Base-by-base conservation (phyloP, 2,888 invertebrate genomes). In the Volucella inanis region DNA sequence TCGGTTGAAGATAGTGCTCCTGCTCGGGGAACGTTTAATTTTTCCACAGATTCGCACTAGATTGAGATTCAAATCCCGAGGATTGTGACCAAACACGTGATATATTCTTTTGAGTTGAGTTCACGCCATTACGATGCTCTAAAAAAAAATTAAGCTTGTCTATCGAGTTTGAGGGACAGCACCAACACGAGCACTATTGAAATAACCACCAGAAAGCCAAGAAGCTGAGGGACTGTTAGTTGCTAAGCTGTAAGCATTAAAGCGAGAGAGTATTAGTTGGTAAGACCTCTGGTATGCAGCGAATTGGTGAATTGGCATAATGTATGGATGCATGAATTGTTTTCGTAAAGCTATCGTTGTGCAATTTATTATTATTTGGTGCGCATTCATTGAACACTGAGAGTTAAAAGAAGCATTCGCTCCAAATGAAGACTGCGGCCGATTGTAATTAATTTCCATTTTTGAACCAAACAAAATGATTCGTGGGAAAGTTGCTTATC, bases 21-120 rank as follows among this genome's bases (percentile, higher is more conserved):
- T 76, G 71, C 1, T 85, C 85, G 15, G 76, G 76, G 9, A 76
- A 85, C 8, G 14, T 64, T 8, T 76, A 77, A 2, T 77, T 81
- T 8, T 85, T 81, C 11, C 76, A 45, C 31, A 72, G 31, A 45
- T 52, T 76, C 31, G 68, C 67, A 57, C 85, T 76, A 39, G 85
- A 81, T 85, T 90, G 90, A 1, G 96, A 96, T 82, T 95, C 95
- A 89, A 96, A 96, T 0, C 96, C 96, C 0, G 96, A 96, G 88
- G 96, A 96, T 88, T 96, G 96, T 87, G 96, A 96, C 1, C 96
- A 96, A 0, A 95, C 95, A 4, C 96, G 93, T 68, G 92, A 92
- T 2, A 95, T 94, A 2, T 89, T 89, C 67, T 89, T 89, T 0
- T 89, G 88, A 71, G 87, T 87, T 10, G 87, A 82, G 10, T 80